phyloP scores from a whole-genome alignment of 2,113 vertebrate genomes.

The Pardalotus punctatus region DNA sequence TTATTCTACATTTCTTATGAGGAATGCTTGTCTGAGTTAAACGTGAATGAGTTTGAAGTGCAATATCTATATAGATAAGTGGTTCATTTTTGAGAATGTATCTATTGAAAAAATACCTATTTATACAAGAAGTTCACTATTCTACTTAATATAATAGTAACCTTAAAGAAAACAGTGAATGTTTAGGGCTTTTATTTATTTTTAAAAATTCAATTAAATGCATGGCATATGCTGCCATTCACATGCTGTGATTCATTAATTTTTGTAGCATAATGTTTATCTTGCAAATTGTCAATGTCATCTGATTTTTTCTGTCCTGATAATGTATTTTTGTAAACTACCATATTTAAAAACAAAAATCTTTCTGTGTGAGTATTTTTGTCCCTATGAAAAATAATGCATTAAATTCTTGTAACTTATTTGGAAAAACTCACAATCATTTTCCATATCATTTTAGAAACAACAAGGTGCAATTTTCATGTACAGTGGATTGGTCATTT shows the following conservation, averaged over 20 bases:
- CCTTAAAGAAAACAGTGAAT: constrained; percentile 34
- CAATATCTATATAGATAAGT: constrained; percentile 64
- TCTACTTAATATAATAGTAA: constrained; percentile 48
- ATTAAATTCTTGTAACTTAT: background rate
- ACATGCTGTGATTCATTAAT: constrained; percentile 5
- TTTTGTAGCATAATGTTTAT: constrained; percentile 34
- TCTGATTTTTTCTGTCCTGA: constrained; percentile 12
- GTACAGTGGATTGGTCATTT: background rate
- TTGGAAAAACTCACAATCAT: background rate
- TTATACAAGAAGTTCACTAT: constrained; percentile 44
- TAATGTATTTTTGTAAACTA: constrained; percentile 57
- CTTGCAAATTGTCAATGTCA: background rate
- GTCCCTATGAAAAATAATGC: background rate
- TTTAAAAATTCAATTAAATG: background rate
- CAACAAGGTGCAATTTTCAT: background rate
- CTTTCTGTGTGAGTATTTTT: background rate
- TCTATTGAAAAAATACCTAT: constrained; percentile 24
- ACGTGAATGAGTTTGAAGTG: constrained; percentile 65
- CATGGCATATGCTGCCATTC: constrained; percentile 52
- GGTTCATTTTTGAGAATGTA: constrained; percentile 63
- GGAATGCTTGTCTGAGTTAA: constrained; percentile 55
- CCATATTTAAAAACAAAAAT: constrained; percentile 18
- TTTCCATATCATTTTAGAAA: background rate
- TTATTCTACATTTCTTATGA: constrained; percentile 50
- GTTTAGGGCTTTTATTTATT: constrained; percentile 57